Evolutionary conservation across 2,113 vertebrate genomes (phyloP).

Genomic region (Rousettus leschenaultii): DNA sequence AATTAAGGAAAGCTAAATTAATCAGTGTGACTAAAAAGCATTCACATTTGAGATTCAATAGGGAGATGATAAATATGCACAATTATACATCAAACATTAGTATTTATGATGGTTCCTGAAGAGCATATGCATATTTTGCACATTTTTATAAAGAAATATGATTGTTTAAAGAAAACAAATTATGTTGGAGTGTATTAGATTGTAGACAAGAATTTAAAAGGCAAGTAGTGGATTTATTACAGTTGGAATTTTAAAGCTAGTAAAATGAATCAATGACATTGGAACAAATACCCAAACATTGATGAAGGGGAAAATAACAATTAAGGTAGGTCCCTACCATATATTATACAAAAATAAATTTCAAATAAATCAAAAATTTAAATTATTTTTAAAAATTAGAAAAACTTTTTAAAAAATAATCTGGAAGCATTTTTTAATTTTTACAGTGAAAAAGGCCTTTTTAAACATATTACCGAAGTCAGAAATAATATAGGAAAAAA

Average conservation of each 20-base stretch:
- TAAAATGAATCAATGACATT: background rate
- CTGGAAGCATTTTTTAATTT: background rate
- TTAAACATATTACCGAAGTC: background rate
- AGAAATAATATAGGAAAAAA: background rate
- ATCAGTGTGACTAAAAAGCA: background rate
- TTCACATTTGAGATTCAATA: background rate
- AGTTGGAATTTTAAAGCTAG: conserved; percentile 16
- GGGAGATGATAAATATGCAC: background rate
- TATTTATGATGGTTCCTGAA: background rate
- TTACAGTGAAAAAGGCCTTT: background rate
- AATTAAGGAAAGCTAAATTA: background rate
- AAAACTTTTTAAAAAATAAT: background rate
- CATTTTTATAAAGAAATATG: conserved; percentile 30
- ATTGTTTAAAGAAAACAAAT: conserved; percentile 37
- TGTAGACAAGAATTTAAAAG: background rate
- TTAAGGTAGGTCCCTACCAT: background rate
- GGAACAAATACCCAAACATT: background rate
- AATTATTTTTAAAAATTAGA: background rate
- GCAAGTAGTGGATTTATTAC: background rate
- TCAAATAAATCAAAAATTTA: background rate
- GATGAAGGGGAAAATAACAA: background rate
- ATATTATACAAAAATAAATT: background rate
- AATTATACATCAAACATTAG: conserved; percentile 26
- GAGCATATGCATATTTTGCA: background rate
- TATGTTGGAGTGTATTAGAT: background rate